These are phyloP conservation scores for Apistogramma diplotaenia DNA, from an alignment of 2,113 vertebrate genomes.

Conservation along the genomic window DNA sequence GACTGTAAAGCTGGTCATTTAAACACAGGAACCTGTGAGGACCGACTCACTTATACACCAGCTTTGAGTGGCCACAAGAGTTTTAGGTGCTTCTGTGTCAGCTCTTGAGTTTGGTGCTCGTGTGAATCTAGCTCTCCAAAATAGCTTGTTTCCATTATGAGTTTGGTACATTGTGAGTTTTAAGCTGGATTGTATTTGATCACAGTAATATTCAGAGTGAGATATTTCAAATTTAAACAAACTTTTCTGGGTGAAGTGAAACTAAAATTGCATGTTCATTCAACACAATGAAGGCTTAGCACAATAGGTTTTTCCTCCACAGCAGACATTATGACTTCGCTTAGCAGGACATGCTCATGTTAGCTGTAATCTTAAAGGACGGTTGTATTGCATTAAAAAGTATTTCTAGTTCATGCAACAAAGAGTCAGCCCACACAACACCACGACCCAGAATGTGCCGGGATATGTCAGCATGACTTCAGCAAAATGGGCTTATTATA, in stretches of 20 bases:
- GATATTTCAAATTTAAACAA: not conserved
- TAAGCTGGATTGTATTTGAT: not conserved
- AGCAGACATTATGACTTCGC: not conserved
- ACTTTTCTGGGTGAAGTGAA: not conserved
- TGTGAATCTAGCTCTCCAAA: not conserved
- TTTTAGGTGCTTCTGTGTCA: not conserved
- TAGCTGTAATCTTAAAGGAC: not conserved
- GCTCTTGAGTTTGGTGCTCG: not conserved
- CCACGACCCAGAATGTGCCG: not conserved
- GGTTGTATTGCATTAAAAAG: not conserved
- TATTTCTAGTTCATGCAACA: not conserved
- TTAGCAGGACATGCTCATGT: not conserved
- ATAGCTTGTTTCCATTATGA: too few species aligned
- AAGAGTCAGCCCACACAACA: not conserved
- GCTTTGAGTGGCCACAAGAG: not conserved
- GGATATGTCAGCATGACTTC: not conserved
- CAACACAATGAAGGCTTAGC: not conserved
- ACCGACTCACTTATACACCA: not conserved
- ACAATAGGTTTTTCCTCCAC: not conserved
- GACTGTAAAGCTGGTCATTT: not conserved
- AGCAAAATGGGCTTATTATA: not conserved
- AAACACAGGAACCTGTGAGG: not conserved
- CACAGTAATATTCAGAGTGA: not conserved
- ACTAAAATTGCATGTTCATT: not conserved
- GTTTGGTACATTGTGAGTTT: not conserved